These are phyloP conservation scores for Mesopsocus fuscifrons DNA, from an alignment of 2,888 invertebrate genomes.

Conservation along the genomic window DNA sequence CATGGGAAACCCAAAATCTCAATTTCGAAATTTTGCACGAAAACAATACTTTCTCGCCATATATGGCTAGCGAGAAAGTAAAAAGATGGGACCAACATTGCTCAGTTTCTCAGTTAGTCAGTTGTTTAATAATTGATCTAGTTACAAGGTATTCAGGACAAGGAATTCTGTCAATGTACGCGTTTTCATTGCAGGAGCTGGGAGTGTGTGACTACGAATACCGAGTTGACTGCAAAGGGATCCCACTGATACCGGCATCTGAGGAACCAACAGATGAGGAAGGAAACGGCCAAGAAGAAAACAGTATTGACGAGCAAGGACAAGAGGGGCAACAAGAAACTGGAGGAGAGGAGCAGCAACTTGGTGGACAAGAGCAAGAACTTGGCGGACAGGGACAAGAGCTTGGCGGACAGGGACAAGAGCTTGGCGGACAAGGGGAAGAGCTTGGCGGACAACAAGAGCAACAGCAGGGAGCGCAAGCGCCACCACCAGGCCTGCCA, in stretches of 20 bases:
- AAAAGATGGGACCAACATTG: too few relatives aligned
- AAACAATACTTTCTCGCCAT: too few relatives aligned
- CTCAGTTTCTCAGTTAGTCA: too few relatives aligned
- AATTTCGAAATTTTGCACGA: too few relatives aligned
- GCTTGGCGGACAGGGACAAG: not conserved
- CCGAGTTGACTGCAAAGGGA: constrained; percentile 35
- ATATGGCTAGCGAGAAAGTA: too few relatives aligned
- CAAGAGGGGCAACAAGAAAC: not conserved
- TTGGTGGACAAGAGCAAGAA: not conserved
- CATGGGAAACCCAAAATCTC: too few relatives aligned
- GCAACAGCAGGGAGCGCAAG: not conserved
- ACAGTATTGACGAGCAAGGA: constrained; percentile 2
- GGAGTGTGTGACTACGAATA: constrained; percentile 44
- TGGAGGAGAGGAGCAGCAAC: not conserved
- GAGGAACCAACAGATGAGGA: constrained; percentile 13
- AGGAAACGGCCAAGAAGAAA: constrained; percentile 4
- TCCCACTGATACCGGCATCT: constrained; percentile 17
- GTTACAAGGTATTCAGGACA: too few relatives aligned
- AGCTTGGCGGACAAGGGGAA: not conserved
- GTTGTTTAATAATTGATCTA: too few relatives aligned
- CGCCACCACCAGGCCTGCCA: not conserved
- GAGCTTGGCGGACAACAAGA: not conserved
- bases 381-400: not conserved
- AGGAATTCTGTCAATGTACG: too few relatives aligned
- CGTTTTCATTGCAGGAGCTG: constrained; percentile 28